A percentile compares a stretch with the other conserved stretches of the same genome.
Conservation (phyloP, 2,888 invertebrate species). For the Molorchus minor region DNA sequence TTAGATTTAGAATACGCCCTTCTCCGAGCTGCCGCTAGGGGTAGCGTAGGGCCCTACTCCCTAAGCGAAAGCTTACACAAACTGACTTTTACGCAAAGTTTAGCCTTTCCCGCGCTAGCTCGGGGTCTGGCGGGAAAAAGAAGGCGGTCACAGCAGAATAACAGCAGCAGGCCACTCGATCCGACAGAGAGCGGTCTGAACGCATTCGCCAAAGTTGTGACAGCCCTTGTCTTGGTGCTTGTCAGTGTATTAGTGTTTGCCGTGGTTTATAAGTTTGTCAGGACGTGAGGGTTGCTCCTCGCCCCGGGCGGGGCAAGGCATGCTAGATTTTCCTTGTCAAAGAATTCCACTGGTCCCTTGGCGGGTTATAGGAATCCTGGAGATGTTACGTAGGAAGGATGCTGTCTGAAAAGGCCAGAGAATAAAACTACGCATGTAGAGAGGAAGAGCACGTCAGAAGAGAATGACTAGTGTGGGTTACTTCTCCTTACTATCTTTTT, state of each 20-base stretch:
- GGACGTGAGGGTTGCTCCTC: slow-evolving; percentile 81
- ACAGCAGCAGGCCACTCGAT: slow-evolving; percentile 66
- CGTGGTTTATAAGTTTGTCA: slow-evolving; percentile 77
- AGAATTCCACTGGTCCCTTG: slow-evolving; percentile 38
- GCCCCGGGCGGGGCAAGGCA: slow-evolving; percentile 65
- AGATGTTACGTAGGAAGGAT: slow-evolving; percentile 19
- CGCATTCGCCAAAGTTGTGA: slow-evolving; percentile 76
- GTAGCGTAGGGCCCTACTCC: slow-evolving; percentile 77
- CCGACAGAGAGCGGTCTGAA: slow-evolving; percentile 73
- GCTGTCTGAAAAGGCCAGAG: background rate
- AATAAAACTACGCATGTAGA: slow-evolving; percentile 16
- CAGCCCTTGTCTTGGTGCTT: slow-evolving; percentile 73
- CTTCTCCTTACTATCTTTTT: too few relatives aligned
- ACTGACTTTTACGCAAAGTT: slow-evolving; percentile 76
- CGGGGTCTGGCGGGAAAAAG: slow-evolving; percentile 74
- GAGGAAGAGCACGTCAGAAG: background rate
- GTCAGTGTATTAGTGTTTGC: slow-evolving; percentile 78
- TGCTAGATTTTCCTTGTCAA: slow-evolving; percentile 45
- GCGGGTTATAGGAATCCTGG: slow-evolving; percentile 23
- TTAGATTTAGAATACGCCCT: slow-evolving; percentile 76
- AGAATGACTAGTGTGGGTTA: slow-evolving; percentile 16
- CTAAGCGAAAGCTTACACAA: slow-evolving; percentile 77
- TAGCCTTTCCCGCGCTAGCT: slow-evolving; percentile 77
- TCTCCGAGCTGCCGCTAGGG: slow-evolving; percentile 73
- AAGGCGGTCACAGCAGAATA: slow-evolving; percentile 65